Conservation (phyloP, 2,888 invertebrate species). For the Nemurella pictetii region DNA sequence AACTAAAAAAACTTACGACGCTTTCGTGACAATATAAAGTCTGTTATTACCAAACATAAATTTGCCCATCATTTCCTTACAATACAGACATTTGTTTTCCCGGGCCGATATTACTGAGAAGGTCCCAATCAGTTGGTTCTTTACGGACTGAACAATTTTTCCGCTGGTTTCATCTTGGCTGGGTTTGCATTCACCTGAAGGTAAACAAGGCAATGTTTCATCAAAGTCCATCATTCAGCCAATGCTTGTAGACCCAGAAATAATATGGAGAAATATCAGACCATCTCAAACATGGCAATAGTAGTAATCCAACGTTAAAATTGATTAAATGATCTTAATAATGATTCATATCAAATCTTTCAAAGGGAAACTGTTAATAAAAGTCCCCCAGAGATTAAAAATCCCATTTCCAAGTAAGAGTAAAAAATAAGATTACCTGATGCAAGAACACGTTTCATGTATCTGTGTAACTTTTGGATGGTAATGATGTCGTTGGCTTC, state of each 20-base stretch:
- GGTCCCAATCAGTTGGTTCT: slow-evolving; percentile 32
- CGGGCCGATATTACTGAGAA: slow-evolving; percentile 17
- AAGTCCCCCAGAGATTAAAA: too few species aligned
- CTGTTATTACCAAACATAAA: slow-evolving; percentile 63
- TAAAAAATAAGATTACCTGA: slow-evolving; percentile 16
- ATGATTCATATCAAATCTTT: too few species aligned
- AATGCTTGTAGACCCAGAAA: too few species aligned
- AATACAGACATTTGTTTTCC: slow-evolving; percentile 60
- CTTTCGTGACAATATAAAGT: slow-evolving; percentile 55
- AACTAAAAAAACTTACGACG: not conserved
- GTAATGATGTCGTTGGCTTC: slow-evolving; percentile 50
- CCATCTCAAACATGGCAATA: too few species aligned
- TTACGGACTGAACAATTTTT: slow-evolving; percentile 37
- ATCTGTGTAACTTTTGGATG: not conserved
- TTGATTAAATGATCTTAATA: too few species aligned
- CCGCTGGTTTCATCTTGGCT: not conserved
- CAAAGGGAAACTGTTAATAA: too few species aligned
- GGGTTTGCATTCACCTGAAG: not conserved
- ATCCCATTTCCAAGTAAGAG: too few species aligned
- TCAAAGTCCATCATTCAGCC: too few species aligned
- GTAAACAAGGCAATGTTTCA: too few species aligned
- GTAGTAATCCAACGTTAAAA: too few species aligned
- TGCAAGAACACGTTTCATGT: not conserved
- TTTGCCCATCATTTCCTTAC: slow-evolving; percentile 57
- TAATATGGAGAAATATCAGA: too few species aligned